Evolutionary conservation across 2,113 vertebrate genomes (phyloP), one percentile per base, ranked within the genome.

Genomic region (Connochaetes taurinus): DNA sequence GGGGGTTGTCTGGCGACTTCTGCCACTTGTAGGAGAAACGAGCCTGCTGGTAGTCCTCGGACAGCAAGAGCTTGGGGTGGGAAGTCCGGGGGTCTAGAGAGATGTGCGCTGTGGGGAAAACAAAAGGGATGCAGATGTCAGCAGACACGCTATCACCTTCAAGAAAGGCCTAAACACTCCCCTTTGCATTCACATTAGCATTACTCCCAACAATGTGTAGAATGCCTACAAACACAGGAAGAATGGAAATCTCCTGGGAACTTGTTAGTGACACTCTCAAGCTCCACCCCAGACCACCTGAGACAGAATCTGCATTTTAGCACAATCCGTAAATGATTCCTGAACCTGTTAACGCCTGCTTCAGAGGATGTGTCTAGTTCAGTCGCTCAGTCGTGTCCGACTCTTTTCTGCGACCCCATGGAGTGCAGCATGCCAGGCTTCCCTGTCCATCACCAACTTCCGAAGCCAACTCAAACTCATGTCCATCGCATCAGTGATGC

Each of bases 11-110:
- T 0, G 97, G 98, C 0, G 98, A 98, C 88, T 74, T 98, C 94
- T 98, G 98, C 98, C 98, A 98, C 58, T 98, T 98, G 93, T 97
- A 97, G 94, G 96, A 98, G 87, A 98, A 98, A 29, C 17, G 92
- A 81, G 93, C 98, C 16, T 67, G 62, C 52, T 16, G 95, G 55
- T 33, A 31, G 64, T 98, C 97, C 45, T 98, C 98, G 0, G 98
- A 97, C 47, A 98, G 25, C n/a, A 98, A 95, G 23, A 98, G 98
- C 93, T 98, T 98, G 74, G 98, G 98, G 91, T 98, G 98, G 40
- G 98, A 93, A 10, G 98, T 98, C 93, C 90, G 62, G 29, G 97
- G 97, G 43, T 98, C 98, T 47, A 98, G 96, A 36, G 89, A 76
- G 29, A 98, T 9, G 19, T 57, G 47, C 3, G 94, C 98, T 98